Conservation (phyloP, 2,888 invertebrate species). For the Ptycholaimellus sp. region DNA sequence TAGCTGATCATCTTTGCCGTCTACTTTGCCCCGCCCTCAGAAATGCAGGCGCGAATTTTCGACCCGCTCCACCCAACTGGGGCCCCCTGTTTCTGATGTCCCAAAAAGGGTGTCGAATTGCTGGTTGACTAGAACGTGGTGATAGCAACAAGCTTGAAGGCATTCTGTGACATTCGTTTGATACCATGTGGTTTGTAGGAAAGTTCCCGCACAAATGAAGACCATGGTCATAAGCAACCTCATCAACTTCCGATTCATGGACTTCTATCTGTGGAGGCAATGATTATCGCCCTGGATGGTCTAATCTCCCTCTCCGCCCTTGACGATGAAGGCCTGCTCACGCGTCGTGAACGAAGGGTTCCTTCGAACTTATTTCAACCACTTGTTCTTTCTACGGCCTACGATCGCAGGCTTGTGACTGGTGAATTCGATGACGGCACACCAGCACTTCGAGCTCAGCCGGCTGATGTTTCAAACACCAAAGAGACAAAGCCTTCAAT, state of each 20-base stretch:
- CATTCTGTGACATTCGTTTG: slow-evolving; percentile 93
- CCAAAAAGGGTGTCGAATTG: slow-evolving; percentile 13
- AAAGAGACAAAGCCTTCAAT: no score
- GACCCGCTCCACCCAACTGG: slow-evolving; percentile 95
- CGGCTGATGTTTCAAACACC: no score
- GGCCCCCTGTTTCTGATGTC: slow-evolving; percentile 31
- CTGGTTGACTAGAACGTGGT: slow-evolving; percentile 42
- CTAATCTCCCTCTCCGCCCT: slow-evolving; percentile 83
- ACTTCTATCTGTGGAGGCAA: slow-evolving; percentile 60
- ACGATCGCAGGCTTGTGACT: no score
- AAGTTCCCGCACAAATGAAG: slow-evolving; percentile 88
- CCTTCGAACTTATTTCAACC: slow-evolving; percentile 10
- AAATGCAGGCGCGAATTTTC: slow-evolving; percentile 97
- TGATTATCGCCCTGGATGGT: slow-evolving; percentile 89
- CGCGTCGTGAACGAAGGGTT: slow-evolving; percentile 39
- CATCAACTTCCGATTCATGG: slow-evolving; percentile 97
- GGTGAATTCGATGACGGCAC: no score
- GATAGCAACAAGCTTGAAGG: slow-evolving; percentile 96
- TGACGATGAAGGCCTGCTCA: slow-evolving; percentile 45
- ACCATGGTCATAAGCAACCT: slow-evolving; percentile 99
- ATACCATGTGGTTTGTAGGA: slow-evolving; percentile 95
- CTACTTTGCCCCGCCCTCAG: slow-evolving; percentile 85
- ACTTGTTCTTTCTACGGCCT: no score
- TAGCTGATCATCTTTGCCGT: slow-evolving; percentile 89
- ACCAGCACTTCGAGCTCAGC: no score